Percentiles rank a stretch among this genome's conserved stretches.
Conservation (phyloP, 2,797 vertebrate species). For the Dicrostonyx torquatus region DNA sequence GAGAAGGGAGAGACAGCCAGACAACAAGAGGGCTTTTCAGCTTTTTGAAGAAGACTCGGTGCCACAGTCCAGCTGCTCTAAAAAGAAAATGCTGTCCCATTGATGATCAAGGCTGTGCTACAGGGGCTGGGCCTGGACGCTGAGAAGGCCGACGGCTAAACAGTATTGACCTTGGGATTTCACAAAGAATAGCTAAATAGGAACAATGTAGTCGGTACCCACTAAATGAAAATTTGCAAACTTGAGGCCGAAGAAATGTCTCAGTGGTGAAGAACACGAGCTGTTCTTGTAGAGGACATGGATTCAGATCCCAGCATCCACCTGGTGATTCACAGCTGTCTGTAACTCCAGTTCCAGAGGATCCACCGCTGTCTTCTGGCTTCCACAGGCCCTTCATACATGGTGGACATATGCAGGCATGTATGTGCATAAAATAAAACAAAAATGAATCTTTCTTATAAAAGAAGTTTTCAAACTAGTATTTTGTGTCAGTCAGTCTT, state of each 20-base stretch:
- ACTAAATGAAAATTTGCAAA: not conserved
- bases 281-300: not conserved
- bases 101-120: not conserved
- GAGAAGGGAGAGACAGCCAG: not conserved
- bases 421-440: not conserved
- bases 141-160: not conserved
- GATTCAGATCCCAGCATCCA: not conserved
- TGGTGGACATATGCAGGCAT: not conserved
- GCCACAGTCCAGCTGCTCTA: not conserved
- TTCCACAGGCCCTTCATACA: not conserved
- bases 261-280: not conserved
- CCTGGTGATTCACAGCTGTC: not conserved
- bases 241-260: not conserved
- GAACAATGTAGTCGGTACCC: not conserved
- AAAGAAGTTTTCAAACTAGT: not conserved
- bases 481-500: not conserved
- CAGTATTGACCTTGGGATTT: not conserved
- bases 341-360: not conserved
- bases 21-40: not conserved
- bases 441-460: not conserved
- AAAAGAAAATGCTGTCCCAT: conserved; percentile 2
- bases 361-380: not conserved
- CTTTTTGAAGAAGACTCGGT: not conserved
- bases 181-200: not conserved
- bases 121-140: not conserved